Conservation (phyloP, 2,888 invertebrate species). For the Rhaphigaster nebulosa region DNA sequence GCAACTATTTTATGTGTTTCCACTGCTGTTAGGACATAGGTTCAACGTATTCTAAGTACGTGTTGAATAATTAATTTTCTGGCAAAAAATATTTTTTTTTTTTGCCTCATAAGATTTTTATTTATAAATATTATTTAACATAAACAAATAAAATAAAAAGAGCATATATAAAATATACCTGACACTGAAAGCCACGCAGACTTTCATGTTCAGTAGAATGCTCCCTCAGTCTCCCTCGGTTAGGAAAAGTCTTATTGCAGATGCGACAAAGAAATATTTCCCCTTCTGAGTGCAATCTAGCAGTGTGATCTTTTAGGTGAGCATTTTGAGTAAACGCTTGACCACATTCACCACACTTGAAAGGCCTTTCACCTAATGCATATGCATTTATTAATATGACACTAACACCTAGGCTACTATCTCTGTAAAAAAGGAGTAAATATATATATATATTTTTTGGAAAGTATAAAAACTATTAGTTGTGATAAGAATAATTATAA, state of each 20-base stretch:
- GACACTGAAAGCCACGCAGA: conserved; percentile 61
- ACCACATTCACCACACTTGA: conserved; percentile 63
- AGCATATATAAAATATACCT: conserved; percentile 1
- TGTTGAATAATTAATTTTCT: too few species aligned
- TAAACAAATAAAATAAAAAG: too few species aligned
- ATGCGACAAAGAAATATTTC: conserved; percentile 63
- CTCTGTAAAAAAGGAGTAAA: conserved; percentile 40
- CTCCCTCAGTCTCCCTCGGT: conserved; percentile 59
- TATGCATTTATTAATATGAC: conserved; percentile 46
- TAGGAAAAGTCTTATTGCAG: conserved; percentile 63
- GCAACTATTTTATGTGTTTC: too few species aligned
- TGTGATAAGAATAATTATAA: background rate
- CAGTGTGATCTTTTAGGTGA: conserved; percentile 64
- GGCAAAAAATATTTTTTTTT: too few species aligned
- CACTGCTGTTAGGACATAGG: too few species aligned
- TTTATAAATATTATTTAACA: too few species aligned
- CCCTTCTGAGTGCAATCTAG: conserved; percentile 62
- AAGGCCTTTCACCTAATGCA: conserved; percentile 63
- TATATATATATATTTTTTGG: background rate
- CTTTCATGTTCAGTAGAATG: conserved; percentile 63
- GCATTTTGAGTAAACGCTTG: conserved; percentile 64
- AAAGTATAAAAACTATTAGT: background rate
- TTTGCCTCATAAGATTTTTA: too few species aligned
- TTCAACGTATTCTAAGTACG: too few species aligned
- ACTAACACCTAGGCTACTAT: conserved; percentile 31